Evolutionary conservation across 2,797 vertebrate genomes (phyloP), one percentile per base, ranked within the genome.

Genomic region (Squalus acanthias): DNA sequence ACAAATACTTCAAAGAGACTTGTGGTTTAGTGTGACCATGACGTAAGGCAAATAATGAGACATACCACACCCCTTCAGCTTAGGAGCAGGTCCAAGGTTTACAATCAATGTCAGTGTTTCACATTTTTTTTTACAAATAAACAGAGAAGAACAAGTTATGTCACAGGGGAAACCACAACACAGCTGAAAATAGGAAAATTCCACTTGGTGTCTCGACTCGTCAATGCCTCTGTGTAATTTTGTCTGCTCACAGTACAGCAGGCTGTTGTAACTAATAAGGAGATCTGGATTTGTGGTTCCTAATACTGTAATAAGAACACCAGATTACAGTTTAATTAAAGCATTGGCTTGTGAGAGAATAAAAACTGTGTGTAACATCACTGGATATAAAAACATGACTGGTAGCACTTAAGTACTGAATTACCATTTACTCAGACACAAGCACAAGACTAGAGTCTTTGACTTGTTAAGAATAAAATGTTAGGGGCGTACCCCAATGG

Each of bases 401-500:
- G 97, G 98, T 97, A 97, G 97, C 85, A 97, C 96, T 97, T 98
- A 97, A 98, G 98, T 98, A 97, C 97, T 96, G 96, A 97, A 97
- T 97, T 97, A 97, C 97, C 97, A 97, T 97, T n/a, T 46, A 96
- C 96, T 96, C 92, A 97, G 97, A 97, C 97, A 97, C 96, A 97
- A 97, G 97, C 97, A 98, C 98, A 97, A 98, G 98, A 98, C 97
- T 98, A 97, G 97, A 97, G 97, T 97, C 98, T 98, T 98, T 98
- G 98, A 98, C 98, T 98, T 97, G 97, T 97, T 96, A 97, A 97
- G 97, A 97, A 98, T 97, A 50, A 87, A 26, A 87, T 0, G 39
- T 29, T 29, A 82, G 76, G 33, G 12, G 10, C 39, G 20, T 39
- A 82, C 39, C 76, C n/a, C 76, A 82, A n/a, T 39, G 13, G 33